Conservation (phyloP, 2,797 vertebrate genomes). For the Cossypha polioptera region DNA sequence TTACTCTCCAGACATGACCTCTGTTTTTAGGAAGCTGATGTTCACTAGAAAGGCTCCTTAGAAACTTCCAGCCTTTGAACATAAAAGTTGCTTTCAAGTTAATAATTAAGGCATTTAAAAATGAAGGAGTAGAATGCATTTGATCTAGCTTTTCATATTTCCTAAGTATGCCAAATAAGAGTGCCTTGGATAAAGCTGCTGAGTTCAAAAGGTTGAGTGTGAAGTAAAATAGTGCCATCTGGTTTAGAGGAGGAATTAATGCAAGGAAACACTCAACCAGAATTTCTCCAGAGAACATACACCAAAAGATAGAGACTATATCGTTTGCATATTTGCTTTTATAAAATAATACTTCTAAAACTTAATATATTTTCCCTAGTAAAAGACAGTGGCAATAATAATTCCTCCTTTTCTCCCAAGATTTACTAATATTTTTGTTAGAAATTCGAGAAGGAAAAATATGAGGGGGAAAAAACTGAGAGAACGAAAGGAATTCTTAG, state of each 20-base stretch:
- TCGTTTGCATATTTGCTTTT: background rate
- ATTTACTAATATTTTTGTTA: background rate
- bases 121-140: conserved; percentile 4
- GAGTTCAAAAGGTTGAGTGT: background rate
- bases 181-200: background rate
- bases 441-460: background rate
- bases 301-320: background rate
- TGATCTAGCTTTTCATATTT: conserved; percentile 37
- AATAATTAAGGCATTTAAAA: conserved; percentile 50
- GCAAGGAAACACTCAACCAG: background rate
- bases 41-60: background rate
- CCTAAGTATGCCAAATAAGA: background rate
- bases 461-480: background rate
- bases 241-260: conserved; percentile 6
- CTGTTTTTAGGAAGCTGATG: background rate
- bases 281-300: background rate
- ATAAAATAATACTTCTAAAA: background rate
- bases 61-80: conserved; percentile 39
- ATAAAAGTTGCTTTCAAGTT: conserved; percentile 60
- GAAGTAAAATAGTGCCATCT: conserved; percentile 12
- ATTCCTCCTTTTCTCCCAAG: background rate
- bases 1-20: conserved; percentile 9
- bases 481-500: background rate
- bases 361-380: background rate
- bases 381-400: background rate